Percentiles rank a stretch among this genome's conserved stretches.
Evolutionary conservation across 2,797 vertebrate species (phyloP).

Genomic region (Muscicapa comitata): DNA sequence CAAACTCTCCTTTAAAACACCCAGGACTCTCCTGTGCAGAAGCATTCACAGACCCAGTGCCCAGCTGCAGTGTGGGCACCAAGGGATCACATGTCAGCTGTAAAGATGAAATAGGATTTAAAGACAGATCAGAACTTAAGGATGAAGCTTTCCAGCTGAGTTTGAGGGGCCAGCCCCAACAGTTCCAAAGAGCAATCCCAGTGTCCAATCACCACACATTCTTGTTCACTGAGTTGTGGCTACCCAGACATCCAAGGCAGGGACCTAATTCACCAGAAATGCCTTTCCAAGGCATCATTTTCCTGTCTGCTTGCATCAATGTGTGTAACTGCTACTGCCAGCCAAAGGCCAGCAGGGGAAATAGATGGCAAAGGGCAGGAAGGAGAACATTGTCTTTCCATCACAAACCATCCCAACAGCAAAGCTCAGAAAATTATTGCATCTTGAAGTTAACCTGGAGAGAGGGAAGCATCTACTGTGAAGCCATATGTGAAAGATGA

Average conservation of each 20-base stretch:
- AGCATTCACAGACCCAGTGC: not conserved
- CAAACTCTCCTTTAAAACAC: not conserved
- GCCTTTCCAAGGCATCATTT: not conserved
- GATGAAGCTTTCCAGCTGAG: not conserved
- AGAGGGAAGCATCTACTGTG: not conserved
- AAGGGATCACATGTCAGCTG: not conserved
- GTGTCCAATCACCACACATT: not conserved
- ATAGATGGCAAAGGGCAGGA: not conserved
- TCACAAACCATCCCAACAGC: not conserved
- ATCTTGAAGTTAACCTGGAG: not conserved
- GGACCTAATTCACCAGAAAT: not conserved
- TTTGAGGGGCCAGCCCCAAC: not conserved
- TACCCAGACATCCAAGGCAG: not conserved
- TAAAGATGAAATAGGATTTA: not conserved
- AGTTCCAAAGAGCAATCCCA: not conserved
- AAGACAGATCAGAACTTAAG: not conserved
- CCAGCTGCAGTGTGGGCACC: not conserved
- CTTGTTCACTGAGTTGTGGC: not conserved
- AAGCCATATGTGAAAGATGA: not conserved
- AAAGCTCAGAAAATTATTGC: not conserved
- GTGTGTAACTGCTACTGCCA: too few species aligned
- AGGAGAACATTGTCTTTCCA: not conserved
- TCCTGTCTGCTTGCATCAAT: not conserved
- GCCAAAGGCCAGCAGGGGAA: not conserved
- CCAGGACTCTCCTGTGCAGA: not conserved